Base-by-base conservation (phyloP, 1,140 invertebrate species). In the Drosophila asahinai region DNA sequence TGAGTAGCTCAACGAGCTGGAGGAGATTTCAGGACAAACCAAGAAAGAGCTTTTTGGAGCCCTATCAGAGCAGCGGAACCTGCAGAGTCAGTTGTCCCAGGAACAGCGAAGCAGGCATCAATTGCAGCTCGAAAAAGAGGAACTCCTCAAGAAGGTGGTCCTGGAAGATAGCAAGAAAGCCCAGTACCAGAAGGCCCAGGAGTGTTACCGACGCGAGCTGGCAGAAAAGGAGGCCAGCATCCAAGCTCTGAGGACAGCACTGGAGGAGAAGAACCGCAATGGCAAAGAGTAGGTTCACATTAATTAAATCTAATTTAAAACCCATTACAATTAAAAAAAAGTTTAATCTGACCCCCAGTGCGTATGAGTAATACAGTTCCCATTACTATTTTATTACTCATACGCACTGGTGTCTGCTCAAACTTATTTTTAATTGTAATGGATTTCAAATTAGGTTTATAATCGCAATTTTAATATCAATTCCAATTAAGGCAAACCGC, bases 21-120 rank as follows among this genome's bases (percentile, higher is more conserved):
- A 77, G n/a, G 12, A 52, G 12, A n/a, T 62, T 9, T 38, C 71
- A 0, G 14, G 1, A 5, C 51, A 79, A 47, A 80, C 52, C 8
- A 84, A 87, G 36, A 67, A 36, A 3, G 55, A 83, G 7, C 66
- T 92, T 0, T 59, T 77, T 8, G 48, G 49, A 6, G 67, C 87
- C 7, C 42, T 86, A 2, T 7, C 78, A 19, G 73, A 82, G 14
- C 75, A 86, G 30, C 68, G 71, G 7, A 49, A 45, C 2, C 45
- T 84, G 19, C 64, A 77, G 7, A 27, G 25, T 3, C 40, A 77
- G 3, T 63, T 92, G 30, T 47, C 47, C 11, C 60, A 63, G 1
- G 76, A 87, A 17, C 63, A 90, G 40, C 57, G 70, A 0, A 25
- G n/a, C 5, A 38, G 52, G 0, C 64, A 73, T 2, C 14, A 54